Evolutionary conservation across 2,797 vertebrate species (phyloP).

Genomic region (Carcharodon carcharias): DNA sequence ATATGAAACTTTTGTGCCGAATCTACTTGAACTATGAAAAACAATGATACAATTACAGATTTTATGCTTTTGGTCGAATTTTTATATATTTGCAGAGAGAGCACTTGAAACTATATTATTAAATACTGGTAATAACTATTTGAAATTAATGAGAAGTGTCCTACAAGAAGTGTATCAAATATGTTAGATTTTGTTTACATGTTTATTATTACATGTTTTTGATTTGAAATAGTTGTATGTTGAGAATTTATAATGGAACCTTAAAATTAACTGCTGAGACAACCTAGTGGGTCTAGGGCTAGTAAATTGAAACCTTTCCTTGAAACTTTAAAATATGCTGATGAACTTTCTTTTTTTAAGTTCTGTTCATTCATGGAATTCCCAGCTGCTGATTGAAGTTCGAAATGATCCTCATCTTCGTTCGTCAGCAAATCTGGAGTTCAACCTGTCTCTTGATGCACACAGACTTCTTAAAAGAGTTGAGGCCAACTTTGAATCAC

Average conservation of each 20-base stretch:
- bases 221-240: background rate
- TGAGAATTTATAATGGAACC: background rate
- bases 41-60: background rate
- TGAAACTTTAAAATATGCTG: background rate
- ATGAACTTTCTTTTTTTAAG: background rate
- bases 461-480: slow-evolving; percentile 20
- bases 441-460: slow-evolving; percentile 15
- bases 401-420: slow-evolving; percentile 9
- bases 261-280: background rate
- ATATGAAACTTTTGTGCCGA: background rate
- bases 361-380: background rate
- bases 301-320: background rate
- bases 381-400: slow-evolving; percentile 12
- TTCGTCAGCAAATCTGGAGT: background rate
- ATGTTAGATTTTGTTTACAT: background rate
- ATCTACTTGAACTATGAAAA: background rate
- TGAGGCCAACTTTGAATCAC: slow-evolving; percentile 3
- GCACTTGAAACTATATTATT: background rate
- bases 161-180: background rate
- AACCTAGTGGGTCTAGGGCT: background rate
- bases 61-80: background rate
- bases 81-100: background rate
- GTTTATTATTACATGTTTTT: background rate
- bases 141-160: background rate
- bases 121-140: background rate